Conservation (phyloP, 2,888 invertebrate genomes). For the Coelogynopora nodosa region DNA sequence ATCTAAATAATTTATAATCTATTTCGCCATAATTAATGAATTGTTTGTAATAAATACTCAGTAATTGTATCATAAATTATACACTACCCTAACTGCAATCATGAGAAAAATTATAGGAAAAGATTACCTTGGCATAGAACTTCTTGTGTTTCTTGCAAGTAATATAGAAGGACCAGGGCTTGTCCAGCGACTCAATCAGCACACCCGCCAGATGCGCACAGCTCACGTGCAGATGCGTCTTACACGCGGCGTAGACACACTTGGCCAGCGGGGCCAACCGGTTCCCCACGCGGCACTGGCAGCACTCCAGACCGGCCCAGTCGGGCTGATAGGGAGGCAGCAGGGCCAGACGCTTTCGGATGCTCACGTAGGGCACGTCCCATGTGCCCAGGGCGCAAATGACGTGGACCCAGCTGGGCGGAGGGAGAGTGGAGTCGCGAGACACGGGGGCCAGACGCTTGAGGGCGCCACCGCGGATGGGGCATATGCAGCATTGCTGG, state of each 20-base stretch:
- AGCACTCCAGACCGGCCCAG: not conserved
- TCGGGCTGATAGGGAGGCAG: not conserved
- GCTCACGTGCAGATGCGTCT: conserved; percentile 30
- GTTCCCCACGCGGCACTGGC: conserved; percentile 11
- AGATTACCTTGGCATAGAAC: conserved; percentile 41
- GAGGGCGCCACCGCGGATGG: conserved; percentile 41
- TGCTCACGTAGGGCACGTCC: conserved; percentile 29
- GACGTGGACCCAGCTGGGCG: conserved; percentile 32
- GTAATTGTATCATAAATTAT: too few species aligned
- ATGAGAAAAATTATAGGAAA: too few species aligned
- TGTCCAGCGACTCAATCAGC: conserved; percentile 37
- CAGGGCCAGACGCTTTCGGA: conserved; percentile 9
- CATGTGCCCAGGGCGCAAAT: conserved; percentile 35
- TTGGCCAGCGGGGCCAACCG: conserved; percentile 24
- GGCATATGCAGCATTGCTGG: conserved; percentile 39
- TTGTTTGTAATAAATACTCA: too few species aligned
- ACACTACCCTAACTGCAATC: too few species aligned
- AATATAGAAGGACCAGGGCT: conserved; percentile 37
- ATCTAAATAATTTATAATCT: too few species aligned
- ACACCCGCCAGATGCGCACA: conserved; percentile 34
- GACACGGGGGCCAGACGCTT: not conserved
- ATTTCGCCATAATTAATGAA: too few species aligned
- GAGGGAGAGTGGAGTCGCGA: not conserved
- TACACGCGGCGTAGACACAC: conserved; percentile 35
- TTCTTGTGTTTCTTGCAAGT: conserved; percentile 32